A percentile compares a stretch with the other conserved stretches of the same genome.
phyloP scores from a whole-genome alignment of 2,797 vertebrate species.

The Melanotaenia maccullochi region DNA sequence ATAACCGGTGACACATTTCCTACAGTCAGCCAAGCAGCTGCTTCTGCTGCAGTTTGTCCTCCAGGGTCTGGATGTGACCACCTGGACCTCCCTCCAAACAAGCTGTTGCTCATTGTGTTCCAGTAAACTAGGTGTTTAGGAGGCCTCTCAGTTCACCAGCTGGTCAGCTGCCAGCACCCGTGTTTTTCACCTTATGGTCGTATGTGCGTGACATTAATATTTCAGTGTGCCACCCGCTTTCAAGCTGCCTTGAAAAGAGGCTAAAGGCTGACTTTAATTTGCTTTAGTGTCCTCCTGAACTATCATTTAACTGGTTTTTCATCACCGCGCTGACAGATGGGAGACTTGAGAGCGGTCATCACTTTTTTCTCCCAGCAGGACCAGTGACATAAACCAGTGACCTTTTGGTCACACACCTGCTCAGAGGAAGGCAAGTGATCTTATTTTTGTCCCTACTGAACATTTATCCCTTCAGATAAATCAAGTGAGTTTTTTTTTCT shows the following conservation, averaged over 20 bases:
- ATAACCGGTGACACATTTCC: slow-evolving; percentile 13
- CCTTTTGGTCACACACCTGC: slow-evolving; percentile 38
- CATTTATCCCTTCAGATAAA: slow-evolving; percentile 8
- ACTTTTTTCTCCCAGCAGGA: slow-evolving; percentile 20
- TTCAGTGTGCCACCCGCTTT: slow-evolving; percentile 20
- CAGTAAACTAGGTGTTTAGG: slow-evolving; percentile 19
- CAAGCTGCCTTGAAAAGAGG: background rate
- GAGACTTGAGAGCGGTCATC: background rate
- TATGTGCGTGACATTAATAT: slow-evolving; percentile 37
- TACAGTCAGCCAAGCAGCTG: slow-evolving; percentile 18
- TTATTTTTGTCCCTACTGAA: slow-evolving; percentile 2
- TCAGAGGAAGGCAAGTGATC: slow-evolving; percentile 9
- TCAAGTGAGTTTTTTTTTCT: too few relatives aligned
- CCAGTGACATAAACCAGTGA: slow-evolving; percentile 28
- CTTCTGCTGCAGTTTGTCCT: slow-evolving; percentile 7
- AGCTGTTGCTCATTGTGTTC: slow-evolving; percentile 1
- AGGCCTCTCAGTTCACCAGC: slow-evolving; percentile 14
- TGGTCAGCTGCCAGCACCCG: slow-evolving; percentile 36
- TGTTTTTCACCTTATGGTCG: slow-evolving; percentile 25
- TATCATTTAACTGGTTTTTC: too few relatives aligned
- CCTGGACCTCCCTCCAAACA: background rate
- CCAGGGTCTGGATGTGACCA: background rate
- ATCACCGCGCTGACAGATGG: background rate
- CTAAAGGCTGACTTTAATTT: background rate
- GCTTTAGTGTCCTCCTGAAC: background rate